A percentile compares a stretch with the other conserved stretches of the same genome.
phyloP scores from a whole-genome alignment of 2,113 vertebrate species.

The Halcyon senegalensis region DNA sequence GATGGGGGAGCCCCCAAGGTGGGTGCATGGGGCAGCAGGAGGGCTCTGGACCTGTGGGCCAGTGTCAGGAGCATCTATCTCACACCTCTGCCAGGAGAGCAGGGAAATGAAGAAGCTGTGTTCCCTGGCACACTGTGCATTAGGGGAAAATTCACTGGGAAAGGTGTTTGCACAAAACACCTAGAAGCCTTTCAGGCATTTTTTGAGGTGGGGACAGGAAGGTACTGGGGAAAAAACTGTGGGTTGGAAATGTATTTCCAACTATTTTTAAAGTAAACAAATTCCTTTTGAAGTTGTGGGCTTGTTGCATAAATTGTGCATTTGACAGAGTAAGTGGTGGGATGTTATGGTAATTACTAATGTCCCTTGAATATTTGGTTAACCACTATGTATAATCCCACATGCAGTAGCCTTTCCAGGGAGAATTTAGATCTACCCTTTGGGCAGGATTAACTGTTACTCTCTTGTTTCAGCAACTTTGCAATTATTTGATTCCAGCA shows the following conservation, averaged over 20 bases:
- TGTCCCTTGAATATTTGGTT: conserved; percentile 77
- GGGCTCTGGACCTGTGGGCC: background rate
- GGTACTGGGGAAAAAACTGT: conserved; percentile 41
- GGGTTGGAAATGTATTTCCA: conserved; percentile 68
- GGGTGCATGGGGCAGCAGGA: background rate
- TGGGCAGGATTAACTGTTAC: conserved; percentile 74
- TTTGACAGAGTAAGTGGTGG: conserved; percentile 72
- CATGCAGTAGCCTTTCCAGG: conserved; percentile 67
- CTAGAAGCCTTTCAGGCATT: conserved; percentile 32
- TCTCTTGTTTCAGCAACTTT: conserved; percentile 75
- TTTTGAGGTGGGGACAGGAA: conserved; percentile 60
- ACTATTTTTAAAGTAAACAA: conserved; percentile 69
- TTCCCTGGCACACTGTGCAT: fast-evolving
- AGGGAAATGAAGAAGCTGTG: background rate
- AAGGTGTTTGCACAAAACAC: conserved; percentile 46
- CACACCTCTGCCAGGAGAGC: background rate
- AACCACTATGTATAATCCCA: conserved; percentile 69
- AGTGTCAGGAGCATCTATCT: background rate
- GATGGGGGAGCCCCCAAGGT: background rate
- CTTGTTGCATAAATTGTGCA: conserved; percentile 70
- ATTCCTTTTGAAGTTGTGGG: conserved; percentile 59
- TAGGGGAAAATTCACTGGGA: conserved; percentile 16
- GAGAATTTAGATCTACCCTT: conserved; percentile 74
- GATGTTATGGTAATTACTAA: conserved; percentile 74
- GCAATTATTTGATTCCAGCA: conserved; percentile 70